Evolutionary conservation across 2,113 vertebrate genomes (phyloP).

Genomic region (Rhinolophus sinicus): DNA sequence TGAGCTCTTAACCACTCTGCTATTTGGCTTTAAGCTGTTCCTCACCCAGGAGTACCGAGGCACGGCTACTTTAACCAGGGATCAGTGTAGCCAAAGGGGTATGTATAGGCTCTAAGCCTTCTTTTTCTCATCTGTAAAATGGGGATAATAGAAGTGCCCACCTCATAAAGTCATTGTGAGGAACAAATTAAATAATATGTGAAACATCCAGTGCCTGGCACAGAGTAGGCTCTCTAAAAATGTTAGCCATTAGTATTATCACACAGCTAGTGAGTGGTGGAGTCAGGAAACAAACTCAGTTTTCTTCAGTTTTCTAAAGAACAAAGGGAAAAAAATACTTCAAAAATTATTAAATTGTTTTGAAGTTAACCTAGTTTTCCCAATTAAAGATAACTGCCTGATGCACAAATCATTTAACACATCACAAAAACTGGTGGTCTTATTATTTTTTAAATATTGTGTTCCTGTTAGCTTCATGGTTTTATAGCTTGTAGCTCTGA

Average conservation of each 20-base stretch:
- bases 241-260: neutral
- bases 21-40: neutral
- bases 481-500: neutral
- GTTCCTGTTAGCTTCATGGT: neutral
- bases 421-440: neutral
- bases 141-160: neutral
- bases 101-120: neutral
- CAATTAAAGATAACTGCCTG: neutral
- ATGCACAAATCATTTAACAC: neutral
- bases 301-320: neutral
- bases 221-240: neutral
- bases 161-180: neutral
- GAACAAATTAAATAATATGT: neutral
- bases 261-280: neutral
- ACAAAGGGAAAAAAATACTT: neutral
- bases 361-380: neutral
- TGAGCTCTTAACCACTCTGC: neutral
- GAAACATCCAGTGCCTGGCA: neutral
- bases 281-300: neutral
- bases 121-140: neutral
- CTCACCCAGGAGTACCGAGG: neutral
- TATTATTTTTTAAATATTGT: neutral
- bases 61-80: neutral
- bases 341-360: slow-evolving; percentile 29
- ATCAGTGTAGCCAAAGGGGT: neutral